Evolutionary conservation across 1,140 invertebrate species (phyloP), one percentile per base, ranked within the genome.

Genomic region (Galendromus occidentalis): DNA sequence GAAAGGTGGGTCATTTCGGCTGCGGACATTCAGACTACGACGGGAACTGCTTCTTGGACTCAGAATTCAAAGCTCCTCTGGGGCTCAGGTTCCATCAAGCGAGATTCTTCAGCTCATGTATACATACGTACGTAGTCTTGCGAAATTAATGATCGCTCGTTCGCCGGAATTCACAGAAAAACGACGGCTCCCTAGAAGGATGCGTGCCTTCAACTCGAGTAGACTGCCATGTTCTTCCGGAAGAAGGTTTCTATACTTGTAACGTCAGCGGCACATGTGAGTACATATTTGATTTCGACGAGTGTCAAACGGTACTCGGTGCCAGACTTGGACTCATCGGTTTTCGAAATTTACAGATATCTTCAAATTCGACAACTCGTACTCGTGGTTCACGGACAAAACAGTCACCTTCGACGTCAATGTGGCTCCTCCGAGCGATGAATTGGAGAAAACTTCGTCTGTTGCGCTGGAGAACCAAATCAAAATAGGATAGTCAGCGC

Each of bases 371-470:
- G 51, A 59, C 51, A 59, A 59, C 22, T 29, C 51, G 51, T 59
- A 59, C 51, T 59, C 51, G 20, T 59, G 51, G 51, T 59, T 59
- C 51, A 59, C 51, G 25, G 51, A 59, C 51, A 59, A 59, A 59
- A 29, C 33, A 22, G 51, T 59, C 14, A 59, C 51, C 4, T 59
- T 59, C 20, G 51, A 59, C 22, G 51, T 59, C 4, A 59, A 59
- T 22, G 51, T 59, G 22, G 51, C 51, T 17, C 51, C 22, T 14
- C 51, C 51, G 25, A 59, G 1, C 9, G 51, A 59, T 59, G 51
- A 59, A 17, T 9, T 59, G 14, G 25, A 59, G 51, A 59, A 59
- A 14, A 22, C 22, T 39, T 39, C 33, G 9, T 39, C 33, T 9
- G 33, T 6, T 9, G 33, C 33, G 9, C 33, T 39, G 33, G 33